Evolutionary conservation across 2,797 vertebrate species (phyloP).

Genomic region (Bufotes viridis): DNA sequence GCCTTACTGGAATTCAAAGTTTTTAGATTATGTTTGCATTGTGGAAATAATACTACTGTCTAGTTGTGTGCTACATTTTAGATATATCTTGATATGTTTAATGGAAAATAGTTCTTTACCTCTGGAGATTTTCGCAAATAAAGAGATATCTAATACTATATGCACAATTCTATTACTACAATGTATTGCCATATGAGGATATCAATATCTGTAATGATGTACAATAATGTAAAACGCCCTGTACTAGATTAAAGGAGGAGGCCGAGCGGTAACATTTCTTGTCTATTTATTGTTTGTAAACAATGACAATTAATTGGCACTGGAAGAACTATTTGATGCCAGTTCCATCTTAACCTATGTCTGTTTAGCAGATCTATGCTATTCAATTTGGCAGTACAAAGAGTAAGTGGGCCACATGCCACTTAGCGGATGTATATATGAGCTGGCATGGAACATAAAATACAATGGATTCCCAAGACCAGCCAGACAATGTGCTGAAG

Average conservation of each 20-base stretch:
- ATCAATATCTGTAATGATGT: neutral
- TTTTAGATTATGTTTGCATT: too few species aligned
- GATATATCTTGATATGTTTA: too few species aligned
- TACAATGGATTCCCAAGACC: slow-evolving; percentile 11
- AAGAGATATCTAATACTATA: neutral
- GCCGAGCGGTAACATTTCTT: neutral
- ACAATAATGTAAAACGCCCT: neutral
- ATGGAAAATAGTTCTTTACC: too few species aligned
- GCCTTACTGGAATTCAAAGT: too few species aligned
- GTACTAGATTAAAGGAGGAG: neutral
- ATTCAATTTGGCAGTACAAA: slow-evolving; percentile 40
- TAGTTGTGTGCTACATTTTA: too few species aligned
- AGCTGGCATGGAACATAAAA: slow-evolving; percentile 30
- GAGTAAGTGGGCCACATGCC: slow-evolving; percentile 44
- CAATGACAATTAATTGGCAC: slow-evolving; percentile 39
- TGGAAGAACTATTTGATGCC: slow-evolving; percentile 25
- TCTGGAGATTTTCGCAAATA: too few species aligned
- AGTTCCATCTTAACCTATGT: slow-evolving; percentile 46
- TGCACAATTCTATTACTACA: neutral
- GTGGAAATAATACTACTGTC: too few species aligned
- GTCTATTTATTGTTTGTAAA: slow-evolving; percentile 45
- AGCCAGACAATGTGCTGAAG: neutral
- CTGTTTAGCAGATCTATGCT: slow-evolving; percentile 44
- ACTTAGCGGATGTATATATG: slow-evolving; percentile 46
- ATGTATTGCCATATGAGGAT: neutral